Conservation (phyloP, 2,113 vertebrate genomes). For the Xenopus borealis region DNA sequence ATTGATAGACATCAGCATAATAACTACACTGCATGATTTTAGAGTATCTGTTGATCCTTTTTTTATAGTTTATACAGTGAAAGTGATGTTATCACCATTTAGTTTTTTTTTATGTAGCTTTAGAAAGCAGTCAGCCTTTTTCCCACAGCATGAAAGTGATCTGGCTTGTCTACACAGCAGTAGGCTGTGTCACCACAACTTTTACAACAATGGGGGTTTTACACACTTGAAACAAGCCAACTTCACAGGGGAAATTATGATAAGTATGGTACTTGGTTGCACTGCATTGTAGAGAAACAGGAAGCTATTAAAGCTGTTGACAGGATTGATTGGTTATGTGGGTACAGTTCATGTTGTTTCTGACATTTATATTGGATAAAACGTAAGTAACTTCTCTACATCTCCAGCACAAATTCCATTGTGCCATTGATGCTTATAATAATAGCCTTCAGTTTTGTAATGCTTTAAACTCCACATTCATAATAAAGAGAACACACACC, state of each 20-base stretch:
- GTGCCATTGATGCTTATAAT: too few relatives aligned
- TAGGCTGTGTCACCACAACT: slow-evolving; percentile 64
- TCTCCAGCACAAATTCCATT: neutral
- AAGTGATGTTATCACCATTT: slow-evolving; percentile 59
- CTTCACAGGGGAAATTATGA: slow-evolving; percentile 48
- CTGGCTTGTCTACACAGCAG: slow-evolving; percentile 62
- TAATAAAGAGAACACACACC: too few relatives aligned
- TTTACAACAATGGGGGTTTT: slow-evolving; percentile 56
- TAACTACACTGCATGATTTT: too few relatives aligned
- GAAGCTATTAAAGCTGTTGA: slow-evolving; percentile 27
- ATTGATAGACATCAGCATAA: too few relatives aligned
- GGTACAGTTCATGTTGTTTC: slow-evolving; percentile 28
- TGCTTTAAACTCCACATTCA: too few relatives aligned
- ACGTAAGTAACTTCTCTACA: slow-evolving; percentile 21
- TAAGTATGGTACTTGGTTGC: slow-evolving; percentile 26
- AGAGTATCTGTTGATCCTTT: neutral
- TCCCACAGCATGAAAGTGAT: slow-evolving; percentile 56
- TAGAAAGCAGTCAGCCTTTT: slow-evolving; percentile 53
- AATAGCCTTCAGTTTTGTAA: too few relatives aligned
- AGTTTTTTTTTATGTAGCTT: slow-evolving; percentile 50
- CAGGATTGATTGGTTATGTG: slow-evolving; percentile 15
- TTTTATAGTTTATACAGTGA: slow-evolving; percentile 52
- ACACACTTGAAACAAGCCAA: slow-evolving; percentile 50
- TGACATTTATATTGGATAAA: slow-evolving; percentile 31
- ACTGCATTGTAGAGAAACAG: slow-evolving; percentile 20